Evolutionary conservation across 2,888 invertebrate genomes (phyloP).

Genomic region (Trissoscelio sp.): DNA sequence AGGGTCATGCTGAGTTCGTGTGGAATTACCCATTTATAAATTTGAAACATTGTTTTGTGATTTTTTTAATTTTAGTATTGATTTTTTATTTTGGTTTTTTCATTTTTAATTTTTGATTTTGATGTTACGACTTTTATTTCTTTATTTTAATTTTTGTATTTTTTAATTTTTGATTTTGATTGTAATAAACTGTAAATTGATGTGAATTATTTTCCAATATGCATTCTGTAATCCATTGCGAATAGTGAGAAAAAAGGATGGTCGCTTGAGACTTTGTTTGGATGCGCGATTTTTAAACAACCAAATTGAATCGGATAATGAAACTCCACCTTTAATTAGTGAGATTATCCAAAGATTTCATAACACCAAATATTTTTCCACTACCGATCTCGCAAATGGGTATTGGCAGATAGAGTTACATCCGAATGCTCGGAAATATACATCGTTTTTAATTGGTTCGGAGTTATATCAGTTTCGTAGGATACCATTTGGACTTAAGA

Average conservation of each 20-base stretch:
- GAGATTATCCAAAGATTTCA: slow-evolving; percentile 68
- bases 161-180: no score
- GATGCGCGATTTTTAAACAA: slow-evolving; percentile 76
- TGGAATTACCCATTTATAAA: no score
- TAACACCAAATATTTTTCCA: slow-evolving; percentile 61
- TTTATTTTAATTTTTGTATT: no score
- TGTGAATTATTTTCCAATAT: no score
- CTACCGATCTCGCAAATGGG: slow-evolving; percentile 67
- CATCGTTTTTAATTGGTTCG: slow-evolving; percentile 56
- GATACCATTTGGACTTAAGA: no score
- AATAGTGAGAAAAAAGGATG: slow-evolving; percentile 42
- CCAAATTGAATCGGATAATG: slow-evolving; percentile 74
- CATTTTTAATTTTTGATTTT: no score
- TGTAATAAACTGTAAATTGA: not conserved
- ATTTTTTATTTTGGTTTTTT: no score
- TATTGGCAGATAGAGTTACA: slow-evolving; percentile 68
- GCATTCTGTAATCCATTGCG: slow-evolving; percentile 31
- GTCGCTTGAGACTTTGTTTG: slow-evolving; percentile 73
- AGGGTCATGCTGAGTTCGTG: no score
- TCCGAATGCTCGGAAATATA: slow-evolving; percentile 51
- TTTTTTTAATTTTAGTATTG: no score
- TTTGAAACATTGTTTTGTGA: no score
- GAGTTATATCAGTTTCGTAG: slow-evolving; percentile 69
- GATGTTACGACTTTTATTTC: no score
- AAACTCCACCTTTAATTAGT: slow-evolving; percentile 68